Conservation (phyloP, 1,140 invertebrate genomes). For the Ceratosolen solmsi region DNA sequence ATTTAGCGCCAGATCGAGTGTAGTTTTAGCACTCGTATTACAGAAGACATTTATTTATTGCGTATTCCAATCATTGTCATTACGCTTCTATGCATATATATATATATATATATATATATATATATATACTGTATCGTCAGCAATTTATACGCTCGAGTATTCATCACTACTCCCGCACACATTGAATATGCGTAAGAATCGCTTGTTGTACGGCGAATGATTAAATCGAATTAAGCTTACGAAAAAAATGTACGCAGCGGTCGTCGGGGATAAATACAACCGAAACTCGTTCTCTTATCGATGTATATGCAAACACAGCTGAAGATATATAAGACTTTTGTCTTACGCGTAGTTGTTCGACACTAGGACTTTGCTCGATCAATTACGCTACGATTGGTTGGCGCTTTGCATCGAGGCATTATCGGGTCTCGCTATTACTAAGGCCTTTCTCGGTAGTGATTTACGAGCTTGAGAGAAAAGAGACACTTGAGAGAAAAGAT, state of each 20-base stretch:
- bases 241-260: no score
- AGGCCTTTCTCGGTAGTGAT: conserved; percentile 37
- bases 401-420: conserved; percentile 10
- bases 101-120: no score
- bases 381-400: conserved; percentile 47
- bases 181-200: background rate
- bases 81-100: no score
- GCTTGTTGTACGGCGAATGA: background rate
- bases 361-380: conserved; percentile 46
- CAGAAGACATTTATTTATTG: background rate
- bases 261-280: background rate
- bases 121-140: background rate
- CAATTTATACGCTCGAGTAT: background rate
- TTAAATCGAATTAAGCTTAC: conserved; percentile 21
- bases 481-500: conserved; percentile 22
- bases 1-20: background rate
- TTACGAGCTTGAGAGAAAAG: conserved; percentile 22
- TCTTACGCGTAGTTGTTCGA: background rate
- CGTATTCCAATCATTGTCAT: no score
- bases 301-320: background rate
- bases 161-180: background rate
- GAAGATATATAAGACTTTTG: conserved; percentile 4
- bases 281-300: conserved; percentile 10
- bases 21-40: background rate
- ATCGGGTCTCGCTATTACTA: conserved; percentile 14